Percentiles rank a stretch among this genome's conserved stretches.
These are phyloP conservation scores for Ophiothrix spiculata DNA, from an alignment of 35 echinoderm and acorn worm species.

Conservation along the genomic window DNA sequence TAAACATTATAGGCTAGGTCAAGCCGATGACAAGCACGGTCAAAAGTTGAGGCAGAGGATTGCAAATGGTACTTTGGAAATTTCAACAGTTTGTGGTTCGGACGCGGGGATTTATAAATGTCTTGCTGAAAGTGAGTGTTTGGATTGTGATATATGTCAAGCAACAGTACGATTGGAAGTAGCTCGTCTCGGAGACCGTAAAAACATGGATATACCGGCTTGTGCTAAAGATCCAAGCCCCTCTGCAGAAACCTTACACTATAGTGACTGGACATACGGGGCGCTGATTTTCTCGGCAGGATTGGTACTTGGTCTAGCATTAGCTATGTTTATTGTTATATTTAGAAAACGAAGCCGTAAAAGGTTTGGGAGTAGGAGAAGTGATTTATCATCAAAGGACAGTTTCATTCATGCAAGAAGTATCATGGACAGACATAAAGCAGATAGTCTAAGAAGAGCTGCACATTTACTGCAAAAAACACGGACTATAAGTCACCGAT, in stretches of 20 bases:
- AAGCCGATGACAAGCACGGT: background rate
- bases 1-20: background rate
- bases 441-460: background rate
- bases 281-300: background rate
- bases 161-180: background rate
- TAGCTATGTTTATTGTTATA: background rate
- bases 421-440: background rate
- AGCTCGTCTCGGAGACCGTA: background rate
- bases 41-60: background rate
- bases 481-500: background rate
- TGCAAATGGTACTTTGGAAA: background rate
- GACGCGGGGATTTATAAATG: background rate
- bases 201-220: background rate
- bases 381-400: background rate
- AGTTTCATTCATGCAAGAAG: background rate
- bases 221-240: background rate
- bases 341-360: background rate
- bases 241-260: background rate
- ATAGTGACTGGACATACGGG: constrained; percentile 1
- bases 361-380: background rate
- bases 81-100: background rate
- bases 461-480: constrained; percentile 1
- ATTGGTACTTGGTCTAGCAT: background rate
- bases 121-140: constrained; percentile 1
- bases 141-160: background rate